Evolutionary conservation across 2,113 vertebrate genomes (phyloP).

Genomic region (Phalacrocorax brasilianus): DNA sequence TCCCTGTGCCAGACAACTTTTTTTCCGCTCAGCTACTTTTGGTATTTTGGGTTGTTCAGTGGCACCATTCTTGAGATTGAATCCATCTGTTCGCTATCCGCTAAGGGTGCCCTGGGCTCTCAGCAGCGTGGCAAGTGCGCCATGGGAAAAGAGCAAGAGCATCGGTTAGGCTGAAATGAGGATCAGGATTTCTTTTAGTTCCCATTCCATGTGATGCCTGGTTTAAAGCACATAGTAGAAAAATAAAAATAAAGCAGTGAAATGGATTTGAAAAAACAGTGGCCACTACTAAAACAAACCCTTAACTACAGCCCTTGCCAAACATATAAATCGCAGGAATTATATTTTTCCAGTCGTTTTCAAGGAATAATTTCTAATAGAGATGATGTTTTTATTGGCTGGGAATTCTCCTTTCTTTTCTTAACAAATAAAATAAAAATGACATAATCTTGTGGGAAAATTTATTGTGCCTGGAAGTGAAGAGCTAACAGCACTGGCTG

Average conservation of each 20-base stretch:
- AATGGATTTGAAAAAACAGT: not conserved
- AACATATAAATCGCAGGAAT: not conserved
- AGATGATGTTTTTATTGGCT: conserved; percentile 27
- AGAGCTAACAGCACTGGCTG: not conserved
- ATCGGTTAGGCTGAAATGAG: not conserved
- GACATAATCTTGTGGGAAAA: not conserved
- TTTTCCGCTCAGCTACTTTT: not conserved
- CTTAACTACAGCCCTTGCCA: not conserved
- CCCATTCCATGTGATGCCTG: not conserved
- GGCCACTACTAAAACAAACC: not conserved
- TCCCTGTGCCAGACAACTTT: not conserved
- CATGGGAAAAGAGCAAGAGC: not conserved
- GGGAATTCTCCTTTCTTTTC: not conserved
- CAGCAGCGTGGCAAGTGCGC: not conserved
- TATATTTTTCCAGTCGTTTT: conserved; percentile 29
- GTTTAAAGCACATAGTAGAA: not conserved
- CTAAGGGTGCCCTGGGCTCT: not conserved
- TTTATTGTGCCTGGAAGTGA: conserved; percentile 8
- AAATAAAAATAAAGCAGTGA: not conserved
- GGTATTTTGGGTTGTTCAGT: not conserved
- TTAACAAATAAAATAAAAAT: not conserved
- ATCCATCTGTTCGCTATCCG: not conserved
- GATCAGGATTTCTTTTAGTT: not conserved
- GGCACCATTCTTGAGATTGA: not conserved
- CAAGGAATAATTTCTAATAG: conserved; percentile 25